A percentile compares a stretch with the other conserved stretches of the same genome.
These are phyloP conservation scores for Pteropus rufus DNA, from an alignment of 2,797 vertebrate species.

Conservation along the genomic window DNA sequence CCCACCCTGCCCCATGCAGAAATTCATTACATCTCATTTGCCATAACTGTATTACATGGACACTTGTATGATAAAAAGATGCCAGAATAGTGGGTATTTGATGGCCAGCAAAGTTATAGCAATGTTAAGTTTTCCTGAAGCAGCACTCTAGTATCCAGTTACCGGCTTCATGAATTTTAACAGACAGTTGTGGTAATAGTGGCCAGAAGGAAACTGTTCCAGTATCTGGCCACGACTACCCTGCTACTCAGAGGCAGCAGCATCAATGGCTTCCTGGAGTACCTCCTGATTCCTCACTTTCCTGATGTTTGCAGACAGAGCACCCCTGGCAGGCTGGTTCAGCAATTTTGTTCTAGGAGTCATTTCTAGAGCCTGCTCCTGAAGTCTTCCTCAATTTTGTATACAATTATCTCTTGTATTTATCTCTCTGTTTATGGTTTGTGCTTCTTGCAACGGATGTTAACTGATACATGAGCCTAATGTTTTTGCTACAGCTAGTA, in stretches of 20 bases:
- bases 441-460: neutral
- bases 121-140: neutral
- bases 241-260: neutral
- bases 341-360: neutral
- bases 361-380: neutral
- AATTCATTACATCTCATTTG: neutral
- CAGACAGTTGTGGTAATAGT: neutral
- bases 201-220: neutral
- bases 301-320: neutral
- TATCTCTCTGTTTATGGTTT: neutral
- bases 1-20: neutral
- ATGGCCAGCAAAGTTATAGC: neutral
- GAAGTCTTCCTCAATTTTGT: neutral
- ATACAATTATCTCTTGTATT: conserved; percentile 5
- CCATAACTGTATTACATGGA: neutral
- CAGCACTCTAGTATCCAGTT: no score
- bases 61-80: neutral
- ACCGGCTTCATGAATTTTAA: neutral
- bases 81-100: neutral
- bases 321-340: neutral
- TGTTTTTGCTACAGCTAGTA: neutral
- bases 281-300: neutral
- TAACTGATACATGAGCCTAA: neutral
- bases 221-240: neutral
- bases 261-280: neutral